Base-by-base conservation (phyloP, 1,140 invertebrate species). In the Drosophila orosa region DNA sequence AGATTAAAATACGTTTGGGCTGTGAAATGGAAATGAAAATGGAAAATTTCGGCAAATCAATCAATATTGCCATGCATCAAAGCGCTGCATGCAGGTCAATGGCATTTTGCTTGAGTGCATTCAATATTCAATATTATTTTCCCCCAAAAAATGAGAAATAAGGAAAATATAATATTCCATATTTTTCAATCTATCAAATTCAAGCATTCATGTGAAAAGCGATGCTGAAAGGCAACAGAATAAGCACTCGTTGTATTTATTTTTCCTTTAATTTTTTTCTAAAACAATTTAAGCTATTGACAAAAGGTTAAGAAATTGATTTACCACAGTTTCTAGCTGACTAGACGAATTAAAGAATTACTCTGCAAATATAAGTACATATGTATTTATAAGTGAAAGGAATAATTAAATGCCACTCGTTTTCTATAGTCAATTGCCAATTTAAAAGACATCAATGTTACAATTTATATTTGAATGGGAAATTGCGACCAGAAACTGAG, bases 171-270 rank as follows among this genome's bases (percentile, higher is more conserved):
- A 37, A 42, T 50, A 56, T 56, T 48, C 29, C 24, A 55, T 48
- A 67, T 75, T 74, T 80, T 67, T 17, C 44, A 61, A 82, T 85
- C 69, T 86, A 86, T 85, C 78, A 82, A 86, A 82, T 48, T 82
- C 58, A 73, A 78, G 63, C 78, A 86, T 19, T 57, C 62, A 69
- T 78, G 78, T 75, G 82, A 59, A 75, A 85, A 50, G 57, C 40
- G 42, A 86, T 78, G 58, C 54, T 65, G 61, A 19, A 62, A 25
- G 27, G 17, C 39, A 50, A 19, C 37, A 39, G 54, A 67, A 58
- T 37, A 42, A 25, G 33, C 44, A 47, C 22, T 24, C 9, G 31
- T 19, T 56, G 52, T 66, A 19, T 56, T 37, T 45, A 19, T 24
- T 25, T 35, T 47, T 57, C 3, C 12, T 17, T 9, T 37, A 1